Evolutionary conservation across 2,113 vertebrate species (phyloP).

Genomic region (Zapornia atra): DNA sequence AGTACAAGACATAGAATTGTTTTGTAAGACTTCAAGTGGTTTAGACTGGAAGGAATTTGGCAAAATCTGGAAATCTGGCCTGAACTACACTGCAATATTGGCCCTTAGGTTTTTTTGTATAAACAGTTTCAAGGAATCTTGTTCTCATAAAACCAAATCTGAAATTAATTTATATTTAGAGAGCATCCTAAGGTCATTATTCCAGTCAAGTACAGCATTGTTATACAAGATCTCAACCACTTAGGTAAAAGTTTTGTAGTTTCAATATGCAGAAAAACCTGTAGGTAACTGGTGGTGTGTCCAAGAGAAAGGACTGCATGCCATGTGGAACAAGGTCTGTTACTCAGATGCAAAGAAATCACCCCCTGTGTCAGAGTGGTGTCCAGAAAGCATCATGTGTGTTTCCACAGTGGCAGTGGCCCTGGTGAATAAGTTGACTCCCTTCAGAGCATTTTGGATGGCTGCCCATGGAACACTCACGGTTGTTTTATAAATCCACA

Average conservation of each 20-base stretch:
- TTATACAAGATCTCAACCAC: neutral
- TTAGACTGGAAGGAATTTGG: neutral
- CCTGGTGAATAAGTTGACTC: neutral
- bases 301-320: neutral
- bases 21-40: neutral
- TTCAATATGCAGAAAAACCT: neutral
- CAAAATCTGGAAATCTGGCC: neutral
- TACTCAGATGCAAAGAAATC: neutral
- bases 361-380: neutral
- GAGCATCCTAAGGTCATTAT: neutral
- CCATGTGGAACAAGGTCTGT: fast-evolving
- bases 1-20: neutral
- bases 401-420: neutral
- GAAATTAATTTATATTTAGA: neutral
- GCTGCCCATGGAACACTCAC: neutral
- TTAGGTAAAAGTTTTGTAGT: neutral
- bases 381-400: neutral
- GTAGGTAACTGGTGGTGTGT: fast-evolving
- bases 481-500: slow-evolving; percentile 13
- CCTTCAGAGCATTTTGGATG: neutral
- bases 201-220: fast-evolving
- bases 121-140: neutral
- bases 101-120: neutral
- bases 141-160: neutral
- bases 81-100: neutral